Evolutionary conservation across 2,797 vertebrate genomes (phyloP).

Genomic region (Jordanella pulchra): DNA sequence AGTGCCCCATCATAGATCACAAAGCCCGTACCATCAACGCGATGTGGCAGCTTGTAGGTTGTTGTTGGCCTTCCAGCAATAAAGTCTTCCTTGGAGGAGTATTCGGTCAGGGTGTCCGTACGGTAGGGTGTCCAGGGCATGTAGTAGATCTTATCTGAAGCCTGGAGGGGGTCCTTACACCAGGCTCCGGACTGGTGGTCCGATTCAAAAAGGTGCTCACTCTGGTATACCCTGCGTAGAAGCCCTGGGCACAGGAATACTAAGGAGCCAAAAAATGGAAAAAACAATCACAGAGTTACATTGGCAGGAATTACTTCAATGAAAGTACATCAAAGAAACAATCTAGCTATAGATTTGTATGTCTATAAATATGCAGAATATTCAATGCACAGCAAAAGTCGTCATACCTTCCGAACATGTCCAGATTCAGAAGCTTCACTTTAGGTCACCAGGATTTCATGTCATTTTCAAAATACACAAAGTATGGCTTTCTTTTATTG

Average conservation of each 20-base stretch:
- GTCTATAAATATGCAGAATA: too few relatives aligned
- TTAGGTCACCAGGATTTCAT: too few relatives aligned
- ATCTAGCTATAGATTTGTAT: too few relatives aligned
- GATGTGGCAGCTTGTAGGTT: constrained; percentile 96
- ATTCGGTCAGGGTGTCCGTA: constrained; percentile 94
- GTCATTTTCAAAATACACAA: too few relatives aligned
- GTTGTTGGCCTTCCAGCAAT: constrained; percentile 95
- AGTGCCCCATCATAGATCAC: constrained; percentile 97
- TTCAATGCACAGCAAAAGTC: too few relatives aligned
- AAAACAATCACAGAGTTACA: constrained; percentile 80
- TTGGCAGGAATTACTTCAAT: constrained; percentile 69
- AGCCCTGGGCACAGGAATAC: constrained; percentile 99
- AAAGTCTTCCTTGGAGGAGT: constrained; percentile 98
- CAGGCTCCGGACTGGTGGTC: constrained; percentile 98
- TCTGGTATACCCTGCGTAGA: constrained; percentile 97
- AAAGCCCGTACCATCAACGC: constrained; percentile 96
- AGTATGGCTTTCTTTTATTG: too few relatives aligned
- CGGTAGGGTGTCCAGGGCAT: constrained; percentile 99
- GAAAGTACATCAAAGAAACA: background rate
- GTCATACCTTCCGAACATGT: too few relatives aligned
- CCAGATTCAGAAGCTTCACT: too few relatives aligned
- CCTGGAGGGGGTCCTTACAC: constrained; percentile 99
- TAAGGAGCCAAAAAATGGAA: constrained; percentile 83
- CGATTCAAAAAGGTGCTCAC: constrained; percentile 97
- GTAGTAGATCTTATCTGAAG: constrained; percentile 99